Evolutionary conservation across 2,888 invertebrate genomes (phyloP), one percentile per base, ranked within the genome.

Genomic region (Meganola albula): DNA sequence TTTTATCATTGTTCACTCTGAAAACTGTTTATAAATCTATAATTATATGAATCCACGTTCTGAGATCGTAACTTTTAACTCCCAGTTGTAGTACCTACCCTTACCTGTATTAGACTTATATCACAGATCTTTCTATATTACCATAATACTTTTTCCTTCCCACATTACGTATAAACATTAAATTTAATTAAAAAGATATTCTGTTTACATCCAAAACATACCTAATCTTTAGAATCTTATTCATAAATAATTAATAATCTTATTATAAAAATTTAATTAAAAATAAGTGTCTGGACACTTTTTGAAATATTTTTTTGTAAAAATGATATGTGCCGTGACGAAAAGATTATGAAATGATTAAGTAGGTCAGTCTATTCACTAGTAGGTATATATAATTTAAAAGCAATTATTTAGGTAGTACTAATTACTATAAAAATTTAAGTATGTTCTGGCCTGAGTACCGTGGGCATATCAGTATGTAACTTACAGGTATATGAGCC

Each of bases 101-200:
- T 78, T 77, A 80, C 69, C 65, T 68, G 63, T 69, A 69, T 48
- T 45, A 54, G 45, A 48, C 68, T 67, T 70, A 72, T 83, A 83
- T 83, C 83, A 84, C 83, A 83, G 83, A 74, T 77, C 72, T 73
- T 77, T 65, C 73, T 80, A 75, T 71, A 72, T 66, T 74, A 78
- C 63, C 71, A 73, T 80, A 82, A 83, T 82, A 82, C 79, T 79
- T 79, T 71, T 53, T 56, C 70, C 71, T 65, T 53, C 58, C 53
- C 58, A 55, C 61, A 56, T 53, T 51, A 60, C 53, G 55, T 51
- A 57, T 46, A 68, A 53, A 44, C 41, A 44, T 44, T 52, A 60
- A 62, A 58, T 54, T 58, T 58, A 59, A 55, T 46, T 54, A 40
- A 49, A 35, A 53, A 57, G 53, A 60, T 49, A 55, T 66, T 67